Conservation (phyloP, 2,888 invertebrate genomes). For the Argyra leucocephala region DNA sequence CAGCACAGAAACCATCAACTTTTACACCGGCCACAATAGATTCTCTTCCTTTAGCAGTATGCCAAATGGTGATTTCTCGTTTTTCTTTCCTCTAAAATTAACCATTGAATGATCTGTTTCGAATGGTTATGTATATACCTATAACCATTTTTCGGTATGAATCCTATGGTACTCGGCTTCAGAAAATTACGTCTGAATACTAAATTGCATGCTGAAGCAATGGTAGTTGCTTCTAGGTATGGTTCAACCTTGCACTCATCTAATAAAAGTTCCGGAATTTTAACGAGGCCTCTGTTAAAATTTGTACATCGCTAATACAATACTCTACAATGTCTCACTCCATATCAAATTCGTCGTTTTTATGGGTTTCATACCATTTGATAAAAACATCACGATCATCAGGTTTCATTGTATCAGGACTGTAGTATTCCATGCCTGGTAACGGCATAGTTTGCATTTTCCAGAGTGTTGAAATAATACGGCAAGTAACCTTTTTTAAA, state of each 20-base stretch:
- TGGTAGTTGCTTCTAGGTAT: background rate
- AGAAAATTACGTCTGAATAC: slow-evolving; percentile 11
- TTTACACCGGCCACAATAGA: slow-evolving; percentile 8
- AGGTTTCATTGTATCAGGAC: slow-evolving; percentile 7
- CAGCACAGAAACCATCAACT: slow-evolving; percentile 12
- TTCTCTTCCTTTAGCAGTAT: slow-evolving; percentile 7
- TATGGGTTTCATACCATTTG: slow-evolving; percentile 13
- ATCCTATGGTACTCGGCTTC: background rate
- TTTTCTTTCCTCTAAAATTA: slow-evolving; percentile 1
- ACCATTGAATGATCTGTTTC: slow-evolving; percentile 6
- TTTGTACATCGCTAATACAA: slow-evolving; percentile 16
- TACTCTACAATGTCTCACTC: slow-evolving; percentile 4
- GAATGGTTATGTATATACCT: slow-evolving; percentile 9
- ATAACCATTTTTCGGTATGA: slow-evolving; percentile 7
- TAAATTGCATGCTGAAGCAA: slow-evolving; percentile 9
- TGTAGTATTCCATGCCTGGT: slow-evolving; percentile 9
- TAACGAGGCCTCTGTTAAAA: slow-evolving; percentile 14
- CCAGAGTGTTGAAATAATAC: background rate
- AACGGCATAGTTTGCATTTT: background rate
- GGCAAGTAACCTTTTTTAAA: slow-evolving; percentile 18
- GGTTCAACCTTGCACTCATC: background rate
- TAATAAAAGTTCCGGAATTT: slow-evolving; percentile 13
- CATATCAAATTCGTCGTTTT: slow-evolving; percentile 13
- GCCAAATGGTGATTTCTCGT: background rate
- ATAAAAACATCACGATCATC: slow-evolving; percentile 10